Conservation (phyloP, 1,140 invertebrate genomes). For the Propsilocerus akamusi region DNA sequence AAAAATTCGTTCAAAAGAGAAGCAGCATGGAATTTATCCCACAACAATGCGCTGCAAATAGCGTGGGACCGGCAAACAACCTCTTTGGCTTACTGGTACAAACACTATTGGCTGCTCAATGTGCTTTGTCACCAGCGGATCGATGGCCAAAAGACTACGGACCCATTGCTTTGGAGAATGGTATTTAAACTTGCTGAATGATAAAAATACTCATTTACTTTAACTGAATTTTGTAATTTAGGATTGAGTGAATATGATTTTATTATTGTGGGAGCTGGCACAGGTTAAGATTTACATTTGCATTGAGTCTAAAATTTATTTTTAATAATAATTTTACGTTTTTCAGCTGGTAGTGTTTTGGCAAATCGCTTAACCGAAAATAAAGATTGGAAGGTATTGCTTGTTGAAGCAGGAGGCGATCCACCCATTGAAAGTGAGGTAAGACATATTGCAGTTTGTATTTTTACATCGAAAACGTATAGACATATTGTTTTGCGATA, state of each 20-base stretch:
- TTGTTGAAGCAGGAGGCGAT: slow-evolving; percentile 40
- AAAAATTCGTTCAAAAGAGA: too few relatives aligned
- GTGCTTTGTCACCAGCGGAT: slow-evolving; percentile 28
- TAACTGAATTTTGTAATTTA: background rate
- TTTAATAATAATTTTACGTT: slow-evolving; percentile 9
- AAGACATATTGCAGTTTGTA: too few relatives aligned
- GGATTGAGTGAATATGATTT: slow-evolving; percentile 17
- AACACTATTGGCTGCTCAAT: slow-evolving; percentile 30
- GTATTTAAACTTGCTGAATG: slow-evolving; percentile 9
- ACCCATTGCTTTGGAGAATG: slow-evolving; percentile 23
- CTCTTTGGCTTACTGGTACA: slow-evolving; percentile 32
- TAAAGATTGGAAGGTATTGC: slow-evolving; percentile 29
- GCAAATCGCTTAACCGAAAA: slow-evolving; percentile 34
- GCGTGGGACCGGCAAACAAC: slow-evolving; percentile 24
- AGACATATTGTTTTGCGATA: too few relatives aligned
- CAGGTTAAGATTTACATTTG: slow-evolving; percentile 24
- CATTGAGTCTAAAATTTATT: background rate
- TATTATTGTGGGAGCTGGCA: slow-evolving; percentile 40
- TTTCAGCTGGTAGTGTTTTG: slow-evolving; percentile 27
- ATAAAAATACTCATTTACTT: background rate
- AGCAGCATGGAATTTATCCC: slow-evolving; percentile 11
- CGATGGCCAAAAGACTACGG: slow-evolving; percentile 30
- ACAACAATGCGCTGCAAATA: slow-evolving; percentile 9
- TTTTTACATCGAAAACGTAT: too few relatives aligned
- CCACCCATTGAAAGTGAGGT: slow-evolving; percentile 29